Conservation (phyloP, 2,797 vertebrate species). For the Sciaenops ocellatus region DNA sequence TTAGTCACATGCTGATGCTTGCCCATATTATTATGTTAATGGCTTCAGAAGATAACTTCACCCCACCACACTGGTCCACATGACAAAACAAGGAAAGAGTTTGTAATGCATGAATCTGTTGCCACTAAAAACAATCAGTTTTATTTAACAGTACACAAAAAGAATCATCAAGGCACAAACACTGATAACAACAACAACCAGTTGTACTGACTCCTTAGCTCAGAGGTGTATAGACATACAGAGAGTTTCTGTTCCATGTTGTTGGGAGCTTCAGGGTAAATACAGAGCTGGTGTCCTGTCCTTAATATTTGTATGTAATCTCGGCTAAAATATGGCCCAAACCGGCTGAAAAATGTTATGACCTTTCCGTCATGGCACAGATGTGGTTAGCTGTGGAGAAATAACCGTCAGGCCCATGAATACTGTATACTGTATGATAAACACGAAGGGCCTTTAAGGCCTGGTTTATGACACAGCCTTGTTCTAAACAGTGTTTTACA, state of each 20-base stretch:
- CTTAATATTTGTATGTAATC: background rate
- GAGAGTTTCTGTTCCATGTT: background rate
- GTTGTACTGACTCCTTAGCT: background rate
- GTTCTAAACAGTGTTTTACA: background rate
- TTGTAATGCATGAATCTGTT: conserved; percentile 14
- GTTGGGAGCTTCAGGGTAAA: background rate
- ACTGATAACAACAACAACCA: conserved; percentile 14
- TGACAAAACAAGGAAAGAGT: background rate
- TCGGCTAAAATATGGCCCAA: background rate
- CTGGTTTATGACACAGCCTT: background rate
- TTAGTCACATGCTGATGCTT: conserved; percentile 39
- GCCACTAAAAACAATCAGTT: background rate
- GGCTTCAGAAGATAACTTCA: conserved; percentile 25
- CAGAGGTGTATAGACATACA: background rate
- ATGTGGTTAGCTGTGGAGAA: background rate
- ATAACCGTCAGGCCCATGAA: background rate
- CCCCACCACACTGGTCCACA: background rate
- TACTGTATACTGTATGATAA: background rate
- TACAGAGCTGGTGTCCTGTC: background rate
- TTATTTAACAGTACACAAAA: background rate
- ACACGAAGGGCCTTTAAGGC: background rate
- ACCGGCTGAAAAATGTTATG: background rate
- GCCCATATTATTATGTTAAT: conserved; percentile 42
- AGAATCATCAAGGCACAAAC: background rate
- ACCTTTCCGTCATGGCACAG: background rate